phyloP scores from a whole-genome alignment of 2,888 invertebrate species.

The Laothoe populi region DNA sequence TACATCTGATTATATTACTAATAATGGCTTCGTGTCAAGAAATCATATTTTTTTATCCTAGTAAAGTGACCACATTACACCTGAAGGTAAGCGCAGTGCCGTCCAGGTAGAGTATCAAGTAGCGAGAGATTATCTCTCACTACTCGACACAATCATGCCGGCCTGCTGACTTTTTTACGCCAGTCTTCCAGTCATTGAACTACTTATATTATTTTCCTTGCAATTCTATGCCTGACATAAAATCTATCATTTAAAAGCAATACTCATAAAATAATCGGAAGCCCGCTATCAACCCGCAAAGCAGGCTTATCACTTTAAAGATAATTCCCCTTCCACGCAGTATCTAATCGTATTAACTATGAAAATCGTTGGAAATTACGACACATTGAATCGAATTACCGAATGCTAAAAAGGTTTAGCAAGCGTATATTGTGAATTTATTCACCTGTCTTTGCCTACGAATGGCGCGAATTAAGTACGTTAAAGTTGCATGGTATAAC shows the following conservation, averaged over 20 bases:
- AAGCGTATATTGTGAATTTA: not conserved
- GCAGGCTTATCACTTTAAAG: not conserved
- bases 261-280: not conserved
- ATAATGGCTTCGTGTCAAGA: no score
- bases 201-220: not conserved
- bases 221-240: not conserved
- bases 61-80: no score
- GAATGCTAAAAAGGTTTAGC: not conserved
- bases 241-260: not conserved
- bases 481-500: not conserved
- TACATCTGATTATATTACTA: no score
- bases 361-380: not conserved
- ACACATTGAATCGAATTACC: not conserved
- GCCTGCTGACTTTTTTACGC: no score
- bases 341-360: slow-evolving; percentile 8
- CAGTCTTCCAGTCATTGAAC: not conserved
- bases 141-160: no score
- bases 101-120: no score
- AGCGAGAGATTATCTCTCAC: no score
- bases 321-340: not conserved
- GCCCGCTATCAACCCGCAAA: not conserved
- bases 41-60: no score
- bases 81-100: no score
- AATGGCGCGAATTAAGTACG: not conserved
- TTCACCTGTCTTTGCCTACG: not conserved